Base-by-base conservation (phyloP, 64 coral and sea anemone genomes). In the Catalaphyllia jardinei region DNA sequence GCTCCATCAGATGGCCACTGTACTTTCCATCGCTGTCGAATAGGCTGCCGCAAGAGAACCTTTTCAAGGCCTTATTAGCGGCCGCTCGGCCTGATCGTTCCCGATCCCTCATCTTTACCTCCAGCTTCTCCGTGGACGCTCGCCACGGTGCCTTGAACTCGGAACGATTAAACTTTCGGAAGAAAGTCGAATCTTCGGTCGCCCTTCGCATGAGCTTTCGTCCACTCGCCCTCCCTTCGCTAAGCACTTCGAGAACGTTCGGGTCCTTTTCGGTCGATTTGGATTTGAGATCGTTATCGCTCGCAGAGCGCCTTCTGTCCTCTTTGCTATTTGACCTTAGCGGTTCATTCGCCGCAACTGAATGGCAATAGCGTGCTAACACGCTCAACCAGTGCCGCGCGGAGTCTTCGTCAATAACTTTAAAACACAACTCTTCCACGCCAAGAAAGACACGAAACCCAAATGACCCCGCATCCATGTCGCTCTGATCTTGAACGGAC, bases 21-120 rank as follows among this genome's bases (percentile, higher is more conserved):
- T 90, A 97, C 51, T 94, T 97, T 30, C 95, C 95, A 42, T 93
- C 92, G 62, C 83, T 97, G 63, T 94, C 95, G 75, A 97, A 97
- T 16, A 97, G 73, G 75, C 91, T 97, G 24, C 95, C 95, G 46
- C 91, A 93, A 12, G 95, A 97, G 67, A 91, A 97, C 19, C 95
- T 72, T 20, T 92, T 92, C 75, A 89, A 85, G 22, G 81, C 25
- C n/a, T 90, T 89, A 72, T 84, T 86, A 19, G 83, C 72, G 22
- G 67, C 71, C 4, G 87, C 35, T 9, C 67, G 31, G 52, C 76
- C 52, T 31, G 57, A 31, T 35, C 89, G 71, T 49, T 97, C 92
- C 28, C 92, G 71, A 49, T 97, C 92, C 38, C 92, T 71, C 49
- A 88, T 54, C 50, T 91, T 97, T 2, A 94, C 88, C 52, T 91